Evolutionary conservation across 2,888 invertebrate species (phyloP).

Genomic region (Ceramica pisi): DNA sequence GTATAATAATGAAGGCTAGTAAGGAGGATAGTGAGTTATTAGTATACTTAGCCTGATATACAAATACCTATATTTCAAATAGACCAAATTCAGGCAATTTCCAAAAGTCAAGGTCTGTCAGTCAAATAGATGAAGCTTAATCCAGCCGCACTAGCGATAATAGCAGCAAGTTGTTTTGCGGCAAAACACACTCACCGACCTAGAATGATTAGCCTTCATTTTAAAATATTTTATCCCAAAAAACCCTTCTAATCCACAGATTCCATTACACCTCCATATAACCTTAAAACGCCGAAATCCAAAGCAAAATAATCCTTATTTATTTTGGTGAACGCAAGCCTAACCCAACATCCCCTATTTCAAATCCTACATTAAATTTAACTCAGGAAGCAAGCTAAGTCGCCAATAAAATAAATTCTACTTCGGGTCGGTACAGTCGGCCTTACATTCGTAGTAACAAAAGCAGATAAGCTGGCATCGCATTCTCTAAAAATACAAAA

Average conservation of each 20-base stretch:
- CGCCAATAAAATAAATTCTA: constrained; percentile 31
- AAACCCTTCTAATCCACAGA: constrained; percentile 8
- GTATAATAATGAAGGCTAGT: no score
- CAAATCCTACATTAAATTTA: constrained; percentile 20
- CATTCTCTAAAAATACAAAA: no score
- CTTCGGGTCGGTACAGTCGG: background rate
- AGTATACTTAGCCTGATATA: no score
- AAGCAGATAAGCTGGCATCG: no score
- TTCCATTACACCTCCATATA: background rate
- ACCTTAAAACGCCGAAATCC: background rate
- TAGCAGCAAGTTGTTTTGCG: no score
- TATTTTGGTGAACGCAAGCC: constrained; percentile 34
- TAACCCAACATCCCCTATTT: constrained; percentile 9
- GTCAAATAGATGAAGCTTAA: no score
- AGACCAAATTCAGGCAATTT: no score
- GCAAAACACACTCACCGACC: no score
- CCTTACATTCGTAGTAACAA: background rate
- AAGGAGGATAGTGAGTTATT: no score
- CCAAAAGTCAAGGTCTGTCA: no score
- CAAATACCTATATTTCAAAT: no score
- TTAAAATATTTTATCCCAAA: background rate
- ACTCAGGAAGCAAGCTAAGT: constrained; percentile 23
- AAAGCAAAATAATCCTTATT: constrained; percentile 27
- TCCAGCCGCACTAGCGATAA: no score
- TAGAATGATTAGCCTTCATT: background rate